A percentile compares a stretch with the other conserved stretches of the same genome.
Evolutionary conservation across 2,113 vertebrate species (phyloP).

Genomic region (Amia ocellicauda): DNA sequence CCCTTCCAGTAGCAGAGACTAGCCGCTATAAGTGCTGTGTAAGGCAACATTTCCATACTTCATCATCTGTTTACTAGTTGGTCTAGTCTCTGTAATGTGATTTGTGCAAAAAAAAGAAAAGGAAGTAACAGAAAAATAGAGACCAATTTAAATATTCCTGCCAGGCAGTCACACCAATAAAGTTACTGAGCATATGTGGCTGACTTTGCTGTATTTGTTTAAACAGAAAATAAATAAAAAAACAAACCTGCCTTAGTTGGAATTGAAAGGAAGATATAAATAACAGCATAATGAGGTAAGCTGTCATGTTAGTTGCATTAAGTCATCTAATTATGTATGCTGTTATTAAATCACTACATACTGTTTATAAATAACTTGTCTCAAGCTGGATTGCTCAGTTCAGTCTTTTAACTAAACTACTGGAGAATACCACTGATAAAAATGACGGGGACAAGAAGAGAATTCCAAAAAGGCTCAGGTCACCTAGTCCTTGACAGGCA

Average conservation of each 20-base stretch:
- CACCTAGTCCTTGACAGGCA: constrained; percentile 21
- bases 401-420: constrained; percentile 16
- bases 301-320: constrained; percentile 22
- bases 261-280: constrained; percentile 19
- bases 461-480: not conserved
- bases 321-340: constrained; percentile 27
- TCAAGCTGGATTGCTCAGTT: constrained; percentile 5
- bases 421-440: constrained; percentile 19
- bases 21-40: too few species aligned
- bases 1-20: too few species aligned
- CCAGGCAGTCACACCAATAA: too few species aligned
- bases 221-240: constrained; percentile 30
- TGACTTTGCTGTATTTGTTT: constrained; percentile 27
- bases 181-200: constrained; percentile 26
- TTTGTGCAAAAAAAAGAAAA: too few species aligned
- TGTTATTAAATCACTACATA: constrained; percentile 20
- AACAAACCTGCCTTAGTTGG: constrained; percentile 27
- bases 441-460: constrained; percentile 15
- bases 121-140: too few species aligned
- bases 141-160: too few species aligned
- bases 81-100: too few species aligned
- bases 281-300: constrained; percentile 32
- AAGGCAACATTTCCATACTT: too few species aligned
- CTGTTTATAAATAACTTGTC: constrained; percentile 19
- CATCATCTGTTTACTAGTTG: too few species aligned